Base-by-base conservation (phyloP, 2,888 invertebrate species). In the Dasypogon diadema region DNA sequence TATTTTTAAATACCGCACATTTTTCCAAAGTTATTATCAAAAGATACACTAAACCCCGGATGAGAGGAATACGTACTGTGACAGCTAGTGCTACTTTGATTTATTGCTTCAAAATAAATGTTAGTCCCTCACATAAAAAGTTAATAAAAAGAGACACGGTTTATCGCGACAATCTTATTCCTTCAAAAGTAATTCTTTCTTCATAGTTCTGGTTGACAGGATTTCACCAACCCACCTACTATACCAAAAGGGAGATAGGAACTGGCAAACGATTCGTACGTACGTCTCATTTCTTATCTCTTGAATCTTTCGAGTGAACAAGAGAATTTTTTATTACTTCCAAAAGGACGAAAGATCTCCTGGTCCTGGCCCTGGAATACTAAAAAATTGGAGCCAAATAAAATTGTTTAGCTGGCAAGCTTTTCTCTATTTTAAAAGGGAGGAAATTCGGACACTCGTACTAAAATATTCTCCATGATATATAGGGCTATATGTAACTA, bases 321-420 rank as follows among this genome's bases (percentile, higher is more conserved):
- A 74, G 58, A 58, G 46, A 74, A 74, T 74, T 74, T 73, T 74
- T 74, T 74, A 58, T 74, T 24, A 74, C 58, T 37, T 56, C 16
- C 16, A 24, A 42, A 74, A 21, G 46, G 48, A 46, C 42, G 60
- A 16, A 48, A 34, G 22, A 21, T 56, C 42, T 56, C 54, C 54
- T 1, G 10, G 18, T 26, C 14, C 48, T 10, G 46, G 24, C 8
- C 21, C 56, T 24, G 48, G 30, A 21, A 16, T 48, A 58, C 30
- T 48, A 74, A 74, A 74, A 74, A 74, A 74, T n/a, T 74, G 74
- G 56, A 74, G 74, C 74, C 74, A 74, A 74, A 58, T 74, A 74
- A 74, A 58, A 74, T 74, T 74, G 74, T 74, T 74, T 74, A 74
- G 74, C 74, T 74, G 74, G 74, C 74, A 74, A 60, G 16, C 74